Base-by-base conservation (phyloP, 2,797 vertebrate species). In the Graptemys geographica region DNA sequence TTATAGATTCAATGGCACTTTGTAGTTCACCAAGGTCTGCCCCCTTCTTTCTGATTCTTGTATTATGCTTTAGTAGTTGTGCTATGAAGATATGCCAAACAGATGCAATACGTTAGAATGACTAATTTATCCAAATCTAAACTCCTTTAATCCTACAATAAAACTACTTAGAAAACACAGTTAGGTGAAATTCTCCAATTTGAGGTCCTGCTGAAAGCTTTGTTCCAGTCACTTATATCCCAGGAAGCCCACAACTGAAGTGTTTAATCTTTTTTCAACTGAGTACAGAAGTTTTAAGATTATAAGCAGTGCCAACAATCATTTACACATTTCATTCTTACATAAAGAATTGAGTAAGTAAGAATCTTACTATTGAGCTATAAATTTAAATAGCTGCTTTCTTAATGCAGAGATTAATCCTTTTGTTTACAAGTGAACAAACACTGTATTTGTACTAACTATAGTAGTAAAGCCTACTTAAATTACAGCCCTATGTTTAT, bases 1-100 rank as follows among this genome's bases (percentile, higher is more conserved):
- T 99, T 97, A 99, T 99, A 85, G 99, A 99, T 92, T 99, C 99
- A 92, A 99, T 99, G 98, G 99, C 99, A 99, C 98, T 99, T 96
- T 99, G 99, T 96, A 99, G 98, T 97, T 99, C 99, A 93, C 98
- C 99, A 94, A 99, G 98, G 96, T 99, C 99, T 16, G 98, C 96
- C 62, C 98, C 98, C 96, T 99, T 99, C 97, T 99, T 99, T 98
- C 99, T 99, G 95, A 98, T 91, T 92, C 99, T 99, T 90, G 98
- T 98, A 96, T 95, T 99, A 94, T 99, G 99, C 95, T 99, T 99
- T 95, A 97, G 97, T 97, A 99, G 99, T 97, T 99, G 99, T 87
- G 98, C 99, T 99, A 97, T 15, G 97, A 98, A 94, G 85, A 93
- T 37, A 96, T 69, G 94, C 83, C 96, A 90, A 90, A 8, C 62